Evolutionary conservation across 2,888 invertebrate species (phyloP), one percentile per base, ranked within the genome.

Genomic region (Elegia similella): DNA sequence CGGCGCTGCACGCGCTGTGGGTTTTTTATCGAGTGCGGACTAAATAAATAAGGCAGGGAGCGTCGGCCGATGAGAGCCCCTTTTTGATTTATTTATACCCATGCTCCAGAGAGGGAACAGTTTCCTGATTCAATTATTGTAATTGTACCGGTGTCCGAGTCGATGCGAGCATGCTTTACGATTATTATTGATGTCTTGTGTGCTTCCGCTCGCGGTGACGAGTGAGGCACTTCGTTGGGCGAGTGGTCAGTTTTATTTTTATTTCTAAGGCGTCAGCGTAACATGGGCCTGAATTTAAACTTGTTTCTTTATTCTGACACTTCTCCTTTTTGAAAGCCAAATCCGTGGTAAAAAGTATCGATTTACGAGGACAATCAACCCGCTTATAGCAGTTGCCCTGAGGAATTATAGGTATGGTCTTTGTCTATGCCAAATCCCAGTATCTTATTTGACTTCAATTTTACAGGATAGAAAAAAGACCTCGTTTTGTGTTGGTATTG

Each of bases 91-190:
- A 84, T 86, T 84, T 82, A 83, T 83, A 80, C 70, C 69, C 67
- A 44, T 56, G 48, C 62, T 64, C 65, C 59, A 64, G 58, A 50
- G 69, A 73, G 81, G 82, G 78, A 83, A 76, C 75, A 65, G 76
- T 75, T 81, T 85, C 83, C 84, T 83, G 80, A 85, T 84, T 85
- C 81, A 83, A 86, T 86, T 84, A 85, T 82, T 82, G 76, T 81
- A 81, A 84, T 85, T 82, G 80, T 75, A 64, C 66, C 66, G 68
- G 69, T 60, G 38, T 63, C 65, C 67, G 69, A 65, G 60, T 63
- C 68, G 67, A 55, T 42, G 44, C 32, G 43, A 55, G 32, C 32
- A 30, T 43, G 56, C 34, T 47, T 32, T 46, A 47, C 15, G 46
- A 38, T 55, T 55, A 55, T 55, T 48, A 48, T 42, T 42, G 46